phyloP scores from a whole-genome alignment of 2,797 vertebrate species.

The Macropodus opercularis region DNA sequence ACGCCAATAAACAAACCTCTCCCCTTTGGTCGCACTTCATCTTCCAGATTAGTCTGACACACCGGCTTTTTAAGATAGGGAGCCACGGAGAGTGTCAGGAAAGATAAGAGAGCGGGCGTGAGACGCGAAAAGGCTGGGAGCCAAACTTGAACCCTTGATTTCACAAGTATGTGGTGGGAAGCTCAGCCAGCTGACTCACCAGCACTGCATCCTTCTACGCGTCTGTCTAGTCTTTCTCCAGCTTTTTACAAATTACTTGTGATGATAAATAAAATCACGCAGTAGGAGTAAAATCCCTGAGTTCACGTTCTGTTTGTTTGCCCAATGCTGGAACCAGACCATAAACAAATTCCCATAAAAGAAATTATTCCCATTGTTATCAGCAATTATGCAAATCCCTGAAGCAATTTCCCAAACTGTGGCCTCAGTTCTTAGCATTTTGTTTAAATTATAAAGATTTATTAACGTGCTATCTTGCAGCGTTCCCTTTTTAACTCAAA shows the following conservation, averaged over 20 bases:
- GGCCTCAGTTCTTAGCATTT: constrained; percentile 47
- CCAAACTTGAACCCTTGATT: constrained; percentile 43
- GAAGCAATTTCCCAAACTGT: constrained; percentile 46
- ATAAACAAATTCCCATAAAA: constrained; percentile 47
- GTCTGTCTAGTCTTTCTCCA: neutral
- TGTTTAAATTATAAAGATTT: constrained; percentile 63
- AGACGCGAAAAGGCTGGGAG: constrained; percentile 30
- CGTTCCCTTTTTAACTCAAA: constrained; percentile 59
- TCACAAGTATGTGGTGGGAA: constrained; percentile 23
- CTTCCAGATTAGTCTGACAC: constrained; percentile 53
- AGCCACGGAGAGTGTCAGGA: constrained; percentile 50
- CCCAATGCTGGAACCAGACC: constrained; percentile 40
- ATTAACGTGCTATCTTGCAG: constrained; percentile 36
- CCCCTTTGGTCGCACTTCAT: constrained; percentile 47
- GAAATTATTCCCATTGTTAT: constrained; percentile 61
- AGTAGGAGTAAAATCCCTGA: constrained; percentile 26
- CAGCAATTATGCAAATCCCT: constrained; percentile 65
- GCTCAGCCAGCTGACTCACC: constrained; percentile 26
- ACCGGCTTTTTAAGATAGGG: constrained; percentile 37
- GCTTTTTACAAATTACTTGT: neutral
- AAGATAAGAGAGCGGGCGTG: constrained; percentile 47
- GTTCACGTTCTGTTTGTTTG: constrained; percentile 41
- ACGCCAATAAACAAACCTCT: constrained; percentile 51
- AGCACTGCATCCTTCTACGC: neutral
- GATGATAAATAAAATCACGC: constrained; percentile 18